phyloP scores from a whole-genome alignment of 1,140 invertebrate species.

The Papilio helenus region DNA sequence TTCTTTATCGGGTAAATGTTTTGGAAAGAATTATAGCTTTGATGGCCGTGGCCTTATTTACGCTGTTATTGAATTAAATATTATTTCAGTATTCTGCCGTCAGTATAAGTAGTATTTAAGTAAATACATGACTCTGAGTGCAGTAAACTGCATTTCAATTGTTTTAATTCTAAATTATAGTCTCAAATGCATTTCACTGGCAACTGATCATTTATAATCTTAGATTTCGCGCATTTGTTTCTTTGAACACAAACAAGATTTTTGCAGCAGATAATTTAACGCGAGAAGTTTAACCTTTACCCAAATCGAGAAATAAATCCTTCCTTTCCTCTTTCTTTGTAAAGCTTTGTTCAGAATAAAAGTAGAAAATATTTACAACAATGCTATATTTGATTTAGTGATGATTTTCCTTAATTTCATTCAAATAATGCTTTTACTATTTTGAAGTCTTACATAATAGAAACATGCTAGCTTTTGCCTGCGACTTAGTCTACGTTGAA shows the following conservation, averaged over 20 bases:
- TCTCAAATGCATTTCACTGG: background rate
- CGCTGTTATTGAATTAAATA: no score
- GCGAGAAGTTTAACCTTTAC: conserved; percentile 39
- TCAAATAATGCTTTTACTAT: no score
- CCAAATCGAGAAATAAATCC: conserved; percentile 1
- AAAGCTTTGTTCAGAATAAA: conserved; percentile 24
- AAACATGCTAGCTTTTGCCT: no score
- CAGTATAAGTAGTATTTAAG: no score
- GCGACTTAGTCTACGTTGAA: no score
- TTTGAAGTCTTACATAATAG: no score
- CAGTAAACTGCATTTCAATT: background rate
- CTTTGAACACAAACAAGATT: conserved; percentile 13
- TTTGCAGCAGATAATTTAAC: conserved; percentile 30
- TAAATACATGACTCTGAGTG: no score
- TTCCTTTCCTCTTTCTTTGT: conserved; percentile 34
- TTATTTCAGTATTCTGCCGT: no score
- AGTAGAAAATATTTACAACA: background rate
- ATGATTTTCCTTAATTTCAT: no score
- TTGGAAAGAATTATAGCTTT: background rate
- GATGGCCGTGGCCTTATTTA: no score
- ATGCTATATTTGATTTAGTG: background rate
- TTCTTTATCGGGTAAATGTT: conserved; percentile 26
- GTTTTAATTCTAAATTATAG: background rate
- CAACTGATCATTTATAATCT: background rate
- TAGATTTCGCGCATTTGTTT: conserved; percentile 23